Percentiles rank a stretch among this genome's conserved stretches.
Conservation (phyloP, 1,140 invertebrate species). For the Trachelipus rathkii region DNA sequence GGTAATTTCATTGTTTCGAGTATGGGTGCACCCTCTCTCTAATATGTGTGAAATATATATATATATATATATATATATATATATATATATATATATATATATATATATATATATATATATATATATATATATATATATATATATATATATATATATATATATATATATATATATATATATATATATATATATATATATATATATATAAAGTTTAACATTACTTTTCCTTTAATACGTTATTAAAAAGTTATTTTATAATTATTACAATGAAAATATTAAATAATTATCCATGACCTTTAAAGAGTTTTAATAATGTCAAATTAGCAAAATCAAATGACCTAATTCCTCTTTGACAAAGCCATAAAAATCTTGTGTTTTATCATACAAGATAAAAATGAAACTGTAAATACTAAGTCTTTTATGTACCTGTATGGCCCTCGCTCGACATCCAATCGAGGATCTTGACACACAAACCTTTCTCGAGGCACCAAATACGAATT, state of each 20-base stretch:
- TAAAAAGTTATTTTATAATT: no score
- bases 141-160: conserved; percentile 11
- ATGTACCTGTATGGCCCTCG: conserved; percentile 56
- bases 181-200: background rate
- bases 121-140: conserved; percentile 6
- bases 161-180: conserved; percentile 13
- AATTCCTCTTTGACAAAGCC: no score
- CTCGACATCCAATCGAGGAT: conserved; percentile 59
- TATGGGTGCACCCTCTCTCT: no score
- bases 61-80: conserved; percentile 15
- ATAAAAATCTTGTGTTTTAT: no score
- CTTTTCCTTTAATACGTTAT: no score
- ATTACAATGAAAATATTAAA: no score
- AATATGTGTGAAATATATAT: background rate
- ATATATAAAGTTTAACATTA: no score
- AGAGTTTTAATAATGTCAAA: no score
- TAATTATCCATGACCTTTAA: no score
- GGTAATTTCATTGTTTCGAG: no score
- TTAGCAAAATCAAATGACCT: no score
- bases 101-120: conserved; percentile 11
- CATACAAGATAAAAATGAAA: no score
- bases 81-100: conserved; percentile 15
- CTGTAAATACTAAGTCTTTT: conserved; percentile 42
- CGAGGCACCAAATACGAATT: conserved; percentile 56
- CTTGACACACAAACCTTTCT: conserved; percentile 53